A percentile compares a stretch with the other conserved stretches of the same genome.
phyloP scores from a whole-genome alignment of 2,113 vertebrate genomes.

The Anolis carolinensis region DNA sequence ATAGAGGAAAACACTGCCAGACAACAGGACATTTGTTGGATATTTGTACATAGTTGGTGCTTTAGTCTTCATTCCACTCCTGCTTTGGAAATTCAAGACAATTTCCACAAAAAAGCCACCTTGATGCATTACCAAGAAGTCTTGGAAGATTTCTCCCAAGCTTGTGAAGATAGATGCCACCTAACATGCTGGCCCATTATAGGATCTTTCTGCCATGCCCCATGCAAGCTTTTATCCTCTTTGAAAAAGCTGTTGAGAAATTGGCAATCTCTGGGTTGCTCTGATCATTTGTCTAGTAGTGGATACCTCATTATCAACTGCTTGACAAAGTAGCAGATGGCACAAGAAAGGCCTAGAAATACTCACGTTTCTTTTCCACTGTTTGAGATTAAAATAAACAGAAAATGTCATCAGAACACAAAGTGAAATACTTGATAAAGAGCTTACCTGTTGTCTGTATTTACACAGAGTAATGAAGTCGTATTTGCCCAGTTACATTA shows the following conservation, averaged over 20 bases:
- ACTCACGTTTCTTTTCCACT: conserved; percentile 62
- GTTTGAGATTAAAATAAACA: conserved; percentile 52
- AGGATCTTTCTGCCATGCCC: background rate
- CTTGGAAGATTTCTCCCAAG: background rate
- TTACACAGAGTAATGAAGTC: background rate
- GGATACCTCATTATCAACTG: conserved; percentile 31
- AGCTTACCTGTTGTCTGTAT: conserved; percentile 9
- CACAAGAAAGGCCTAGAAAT: conserved; percentile 1
- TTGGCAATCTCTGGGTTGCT: background rate
- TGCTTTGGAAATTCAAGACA: background rate
- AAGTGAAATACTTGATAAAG: background rate
- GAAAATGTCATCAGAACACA: conserved; percentile 26
- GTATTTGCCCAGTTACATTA: conserved; percentile 1
- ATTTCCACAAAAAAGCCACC: background rate
- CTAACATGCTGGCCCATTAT: background rate
- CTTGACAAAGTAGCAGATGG: conserved; percentile 36
- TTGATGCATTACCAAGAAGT: background rate
- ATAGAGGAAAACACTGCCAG: too few species aligned
- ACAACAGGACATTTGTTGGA: background rate
- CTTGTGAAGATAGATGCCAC: background rate
- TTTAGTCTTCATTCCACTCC: background rate
- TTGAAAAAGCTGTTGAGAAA: conserved; percentile 52
- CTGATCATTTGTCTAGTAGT: conserved; percentile 21
- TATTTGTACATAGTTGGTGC: background rate
- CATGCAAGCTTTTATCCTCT: background rate